These are phyloP conservation scores for Microchrysa polita DNA, from an alignment of 2,888 invertebrate genomes.

Conservation along the genomic window DNA sequence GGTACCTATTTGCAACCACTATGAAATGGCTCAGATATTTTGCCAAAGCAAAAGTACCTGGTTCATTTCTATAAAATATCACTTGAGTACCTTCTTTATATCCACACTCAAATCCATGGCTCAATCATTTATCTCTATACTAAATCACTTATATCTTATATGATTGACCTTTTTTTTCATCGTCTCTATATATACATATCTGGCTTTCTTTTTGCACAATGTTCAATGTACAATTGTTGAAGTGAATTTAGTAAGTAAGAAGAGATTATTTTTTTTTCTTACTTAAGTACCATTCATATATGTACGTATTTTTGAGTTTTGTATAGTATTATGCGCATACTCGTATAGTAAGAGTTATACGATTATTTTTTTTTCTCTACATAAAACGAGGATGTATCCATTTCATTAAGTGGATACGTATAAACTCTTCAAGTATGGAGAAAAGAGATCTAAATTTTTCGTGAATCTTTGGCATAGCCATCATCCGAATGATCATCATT, in stretches of 20 bases:
- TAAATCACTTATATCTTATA: slow-evolving; percentile 36
- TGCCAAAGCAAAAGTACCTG: slow-evolving; percentile 1
- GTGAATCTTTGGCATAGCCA: background rate
- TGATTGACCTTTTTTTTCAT: slow-evolving; percentile 24
- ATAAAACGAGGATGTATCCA: background rate
- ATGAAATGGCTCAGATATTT: too few relatives aligned
- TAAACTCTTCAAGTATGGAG: background rate
- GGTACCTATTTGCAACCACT: too few relatives aligned
- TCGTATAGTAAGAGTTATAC: slow-evolving; percentile 5
- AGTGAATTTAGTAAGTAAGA: slow-evolving; percentile 16
- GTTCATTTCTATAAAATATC: background rate
- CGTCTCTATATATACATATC: too few relatives aligned
- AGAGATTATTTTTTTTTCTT: background rate
- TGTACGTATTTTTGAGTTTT: background rate
- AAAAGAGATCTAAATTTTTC: slow-evolving; percentile 12
- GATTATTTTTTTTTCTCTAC: background rate
- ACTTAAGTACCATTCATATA: background rate
- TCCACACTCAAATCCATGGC: background rate
- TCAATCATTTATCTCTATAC: slow-evolving; percentile 15
- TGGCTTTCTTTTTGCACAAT: background rate
- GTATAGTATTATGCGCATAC: background rate
- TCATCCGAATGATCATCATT: too few relatives aligned
- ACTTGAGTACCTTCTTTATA: slow-evolving; percentile 3
- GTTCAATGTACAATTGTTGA: slow-evolving; percentile 23
- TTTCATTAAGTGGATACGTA: background rate